Evolutionary conservation across 2,113 vertebrate genomes (phyloP).

Genomic region (Tragelaphus strepsiceros): DNA sequence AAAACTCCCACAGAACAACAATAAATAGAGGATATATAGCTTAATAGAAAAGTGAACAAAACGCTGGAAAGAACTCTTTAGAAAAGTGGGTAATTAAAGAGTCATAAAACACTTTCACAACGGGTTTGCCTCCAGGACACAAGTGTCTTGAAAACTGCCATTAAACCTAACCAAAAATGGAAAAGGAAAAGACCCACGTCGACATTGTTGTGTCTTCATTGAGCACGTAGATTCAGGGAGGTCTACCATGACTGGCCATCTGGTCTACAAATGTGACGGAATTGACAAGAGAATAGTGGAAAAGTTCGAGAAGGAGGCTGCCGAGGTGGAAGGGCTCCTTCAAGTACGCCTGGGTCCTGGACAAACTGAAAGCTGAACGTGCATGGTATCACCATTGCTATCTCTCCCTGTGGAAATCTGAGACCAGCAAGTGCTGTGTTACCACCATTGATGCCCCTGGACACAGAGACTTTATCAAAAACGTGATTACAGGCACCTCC

Average conservation of each 20-base stretch:
- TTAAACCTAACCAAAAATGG: not conserved
- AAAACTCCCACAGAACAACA: not conserved
- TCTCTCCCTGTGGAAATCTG: conserved; percentile 89
- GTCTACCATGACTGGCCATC: not conserved
- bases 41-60: not conserved
- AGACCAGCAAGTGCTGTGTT: conserved; percentile 88
- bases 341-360: not conserved
- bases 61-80: not conserved
- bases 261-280: not conserved
- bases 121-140: not conserved
- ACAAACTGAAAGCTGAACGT: conserved; percentile 40
- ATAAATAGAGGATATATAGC: not conserved
- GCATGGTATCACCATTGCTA: conserved; percentile 87
- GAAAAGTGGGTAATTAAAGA: not conserved
- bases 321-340: not conserved
- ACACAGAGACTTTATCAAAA: not conserved
- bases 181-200: not conserved
- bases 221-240: fast-evolving
- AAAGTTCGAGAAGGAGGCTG: not conserved
- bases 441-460: conserved; percentile 75
- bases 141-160: not conserved
- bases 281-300: not conserved
- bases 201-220: not conserved
- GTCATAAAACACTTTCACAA: not conserved
- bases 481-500: fast-evolving